Evolutionary conservation across 1,140 invertebrate species (phyloP), one percentile per base, ranked within the genome.

Genomic region (Pristionchus pacificus): DNA sequence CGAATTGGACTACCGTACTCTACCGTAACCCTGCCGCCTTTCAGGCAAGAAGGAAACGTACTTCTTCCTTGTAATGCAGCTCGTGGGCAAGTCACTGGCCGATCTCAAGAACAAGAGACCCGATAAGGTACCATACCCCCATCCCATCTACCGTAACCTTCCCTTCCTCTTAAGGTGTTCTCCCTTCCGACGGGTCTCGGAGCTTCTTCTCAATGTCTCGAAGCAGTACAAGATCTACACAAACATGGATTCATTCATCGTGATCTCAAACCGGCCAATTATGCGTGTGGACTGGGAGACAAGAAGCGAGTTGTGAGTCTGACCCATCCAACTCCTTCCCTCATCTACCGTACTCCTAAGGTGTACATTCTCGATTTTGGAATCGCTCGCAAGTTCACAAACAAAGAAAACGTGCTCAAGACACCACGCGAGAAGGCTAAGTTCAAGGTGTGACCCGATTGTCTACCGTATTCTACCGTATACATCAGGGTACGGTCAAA

Each of bases 211-310:
- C 77, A 79, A 59, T 79, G 77, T 38, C 38, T 78, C 1, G 77
- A 79, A 59, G 77, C 77, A 19, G 59, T 72, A 25, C 70, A 77
- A 32, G 77, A 77, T 29, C 67, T 78, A 19, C 77, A 78, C 67
- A 73, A 76, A 29, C 38, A 62, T 31, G 73, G 77, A 15, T 70
- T 69, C 59, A 76, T 78, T 60, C 77, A 78, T 61, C 73, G 77
- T 10, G 77, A 78, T 61, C 61, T 78, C 55, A 78, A 78, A 38
- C 77, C 77, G 13, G 72, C 70, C 13, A 49, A 49, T 49, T 49
- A 49, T 19, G 38, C 38, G 6, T 49, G 38, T 19, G 38, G 38
- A 49, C 6, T 19, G 6, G 38, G 38, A 49, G 38, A 49, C 38
- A 49, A 49, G 6, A 49, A 49, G 38, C 38, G 38, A 6, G 38